Evolutionary conservation across 2,113 vertebrate genomes (phyloP).

Genomic region (Sander lucioperca): DNA sequence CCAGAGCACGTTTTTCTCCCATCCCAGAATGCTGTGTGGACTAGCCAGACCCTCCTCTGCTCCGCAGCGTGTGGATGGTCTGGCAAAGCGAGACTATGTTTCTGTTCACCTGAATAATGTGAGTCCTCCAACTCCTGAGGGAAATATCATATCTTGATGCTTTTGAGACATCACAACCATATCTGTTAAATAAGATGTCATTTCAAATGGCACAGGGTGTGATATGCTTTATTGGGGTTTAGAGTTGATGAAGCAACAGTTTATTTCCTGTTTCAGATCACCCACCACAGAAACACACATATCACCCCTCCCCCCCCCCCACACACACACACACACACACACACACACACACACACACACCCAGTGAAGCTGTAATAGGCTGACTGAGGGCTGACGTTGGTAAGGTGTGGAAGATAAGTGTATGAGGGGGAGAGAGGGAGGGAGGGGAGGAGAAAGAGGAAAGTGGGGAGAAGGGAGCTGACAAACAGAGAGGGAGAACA

Average conservation of each 20-base stretch:
- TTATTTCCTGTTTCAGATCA: slow-evolving; percentile 18
- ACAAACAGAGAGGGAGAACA: slow-evolving; percentile 53
- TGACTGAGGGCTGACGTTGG: slow-evolving; percentile 46
- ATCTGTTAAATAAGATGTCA: slow-evolving; percentile 29
- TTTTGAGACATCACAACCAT: background rate
- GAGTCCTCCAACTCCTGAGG: background rate
- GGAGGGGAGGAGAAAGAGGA: slow-evolving; percentile 36
- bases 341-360: too few species aligned
- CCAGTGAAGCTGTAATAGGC: slow-evolving; percentile 33
- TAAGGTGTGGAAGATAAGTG: slow-evolving; percentile 27
- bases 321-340: too few species aligned
- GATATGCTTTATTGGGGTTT: slow-evolving; percentile 67
- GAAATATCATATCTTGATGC: background rate
- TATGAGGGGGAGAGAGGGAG: slow-evolving; percentile 50
- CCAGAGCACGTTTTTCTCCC: too few species aligned
- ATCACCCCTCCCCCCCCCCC: background rate
- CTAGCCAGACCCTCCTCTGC: too few species aligned
- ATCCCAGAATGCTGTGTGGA: too few species aligned
- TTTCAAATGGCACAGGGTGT: slow-evolving; percentile 32
- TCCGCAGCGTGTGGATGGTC: too few species aligned
- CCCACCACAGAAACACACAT: slow-evolving; percentile 44
- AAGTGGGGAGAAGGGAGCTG: slow-evolving; percentile 24
- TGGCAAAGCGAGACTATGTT: background rate
- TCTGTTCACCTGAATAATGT: background rate
- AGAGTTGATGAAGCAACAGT: slow-evolving; percentile 16